Evolutionary conservation across 2,113 vertebrate genomes (phyloP).

Genomic region (Piaya cayana): DNA sequence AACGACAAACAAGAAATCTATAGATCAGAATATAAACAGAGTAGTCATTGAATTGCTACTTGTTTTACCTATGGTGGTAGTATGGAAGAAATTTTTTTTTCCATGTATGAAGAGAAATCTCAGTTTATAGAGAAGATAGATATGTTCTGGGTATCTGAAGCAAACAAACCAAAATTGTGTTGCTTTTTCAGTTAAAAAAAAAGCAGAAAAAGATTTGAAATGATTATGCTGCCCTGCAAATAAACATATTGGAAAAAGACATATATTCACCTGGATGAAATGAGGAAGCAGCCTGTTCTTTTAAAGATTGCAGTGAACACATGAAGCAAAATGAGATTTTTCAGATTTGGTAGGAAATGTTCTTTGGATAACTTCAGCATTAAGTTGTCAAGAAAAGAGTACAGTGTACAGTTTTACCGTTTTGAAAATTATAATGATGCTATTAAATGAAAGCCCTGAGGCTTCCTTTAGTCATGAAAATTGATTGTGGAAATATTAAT

Average conservation of each 20-base stretch:
- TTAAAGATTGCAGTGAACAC: not conserved
- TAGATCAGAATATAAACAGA: not conserved
- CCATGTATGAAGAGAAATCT: not conserved
- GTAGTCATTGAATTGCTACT: not conserved
- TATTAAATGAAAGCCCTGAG: constrained; percentile 3
- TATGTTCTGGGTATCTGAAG: not conserved
- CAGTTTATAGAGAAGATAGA: not conserved
- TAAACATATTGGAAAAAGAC: not conserved
- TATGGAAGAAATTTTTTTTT: not conserved
- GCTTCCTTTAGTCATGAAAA: not conserved
- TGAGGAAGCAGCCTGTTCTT: not conserved
- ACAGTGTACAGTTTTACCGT: not conserved
- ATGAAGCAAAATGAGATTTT: not conserved
- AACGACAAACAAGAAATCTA: not conserved
- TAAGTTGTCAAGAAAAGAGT: not conserved
- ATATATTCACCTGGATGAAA: not conserved
- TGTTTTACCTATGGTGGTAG: not conserved
- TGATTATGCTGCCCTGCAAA: not conserved
- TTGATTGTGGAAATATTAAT: not conserved
- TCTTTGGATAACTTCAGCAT: not conserved
- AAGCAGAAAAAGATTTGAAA: not conserved
- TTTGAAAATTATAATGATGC: not conserved
- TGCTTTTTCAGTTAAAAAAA: not conserved
- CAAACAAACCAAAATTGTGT: not conserved
- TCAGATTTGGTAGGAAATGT: not conserved